A percentile compares a stretch with the other conserved stretches of the same genome.
Evolutionary conservation across 2,888 invertebrate genomes (phyloP).

Genomic region (Agriopis marginaria): DNA sequence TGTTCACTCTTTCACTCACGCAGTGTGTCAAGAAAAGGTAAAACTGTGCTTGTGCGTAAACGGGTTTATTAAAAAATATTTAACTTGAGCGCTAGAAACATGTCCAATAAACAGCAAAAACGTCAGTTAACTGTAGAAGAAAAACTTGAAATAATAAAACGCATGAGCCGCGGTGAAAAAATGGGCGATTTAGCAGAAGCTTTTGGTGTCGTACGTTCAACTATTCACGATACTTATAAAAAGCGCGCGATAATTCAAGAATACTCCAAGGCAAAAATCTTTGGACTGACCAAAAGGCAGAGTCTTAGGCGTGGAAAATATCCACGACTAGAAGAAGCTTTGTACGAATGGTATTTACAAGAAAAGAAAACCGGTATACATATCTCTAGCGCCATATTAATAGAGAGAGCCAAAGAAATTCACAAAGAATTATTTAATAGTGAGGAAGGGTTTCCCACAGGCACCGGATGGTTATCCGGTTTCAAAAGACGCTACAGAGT

Average conservation of each 20-base stretch:
- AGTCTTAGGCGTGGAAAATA: slow-evolving; percentile 39
- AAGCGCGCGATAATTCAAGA: slow-evolving; percentile 32
- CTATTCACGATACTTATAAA: slow-evolving; percentile 30
- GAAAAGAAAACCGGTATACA: slow-evolving; percentile 38
- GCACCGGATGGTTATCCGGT: slow-evolving; percentile 36
- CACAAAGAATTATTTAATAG: slow-evolving; percentile 37
- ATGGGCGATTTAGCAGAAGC: slow-evolving; percentile 18
- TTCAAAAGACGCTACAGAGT: slow-evolving; percentile 35
- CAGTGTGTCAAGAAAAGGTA: background rate
- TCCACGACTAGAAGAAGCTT: slow-evolving; percentile 41
- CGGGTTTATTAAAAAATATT: background rate
- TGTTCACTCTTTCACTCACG: slow-evolving; percentile 3
- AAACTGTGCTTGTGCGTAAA: background rate
- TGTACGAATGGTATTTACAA: slow-evolving; percentile 43
- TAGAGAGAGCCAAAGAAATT: slow-evolving; percentile 42
- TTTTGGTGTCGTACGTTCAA: slow-evolving; percentile 28
- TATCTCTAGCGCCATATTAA: slow-evolving; percentile 34
- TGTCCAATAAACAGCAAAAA: slow-evolving; percentile 16
- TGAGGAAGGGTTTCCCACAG: slow-evolving; percentile 30
- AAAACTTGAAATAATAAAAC: slow-evolving; percentile 29
- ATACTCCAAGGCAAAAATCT: slow-evolving; percentile 26
- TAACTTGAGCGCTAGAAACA: slow-evolving; percentile 1
- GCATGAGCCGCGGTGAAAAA: slow-evolving; percentile 31
- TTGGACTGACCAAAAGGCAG: slow-evolving; percentile 36
- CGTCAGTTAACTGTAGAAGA: slow-evolving; percentile 22